Conservation (phyloP, 2,113 vertebrate genomes). For the Enhydra lutris region DNA sequence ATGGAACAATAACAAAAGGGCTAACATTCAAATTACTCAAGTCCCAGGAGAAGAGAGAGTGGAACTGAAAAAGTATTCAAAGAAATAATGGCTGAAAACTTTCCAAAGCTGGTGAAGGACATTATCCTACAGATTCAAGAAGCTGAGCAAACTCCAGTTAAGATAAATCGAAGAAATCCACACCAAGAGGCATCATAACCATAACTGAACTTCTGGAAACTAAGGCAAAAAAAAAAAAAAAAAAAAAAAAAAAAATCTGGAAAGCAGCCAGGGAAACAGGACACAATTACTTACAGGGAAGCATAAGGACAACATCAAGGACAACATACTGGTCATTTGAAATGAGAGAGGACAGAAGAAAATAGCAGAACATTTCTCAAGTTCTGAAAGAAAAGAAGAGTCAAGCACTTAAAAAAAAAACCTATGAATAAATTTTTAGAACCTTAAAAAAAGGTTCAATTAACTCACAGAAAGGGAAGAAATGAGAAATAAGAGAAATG, state of each 20-base stretch:
- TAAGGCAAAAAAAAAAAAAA: neutral
- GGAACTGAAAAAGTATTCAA: neutral
- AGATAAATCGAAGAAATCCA: neutral
- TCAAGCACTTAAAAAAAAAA: neutral
- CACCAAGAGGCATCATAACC: neutral
- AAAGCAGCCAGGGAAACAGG: neutral
- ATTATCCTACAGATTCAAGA: neutral
- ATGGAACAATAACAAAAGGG: neutral
- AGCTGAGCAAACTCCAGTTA: neutral
- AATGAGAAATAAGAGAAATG: neutral
- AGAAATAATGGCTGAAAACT: slow-evolving; percentile 14
- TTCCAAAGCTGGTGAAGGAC: neutral
- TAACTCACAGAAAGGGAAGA: neutral
- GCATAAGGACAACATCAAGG: neutral
- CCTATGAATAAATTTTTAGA: neutral
- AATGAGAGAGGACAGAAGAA: neutral
- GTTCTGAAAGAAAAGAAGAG: neutral
- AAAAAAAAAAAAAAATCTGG: neutral
- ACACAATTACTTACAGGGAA: neutral
- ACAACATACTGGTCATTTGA: neutral
- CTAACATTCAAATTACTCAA: neutral
- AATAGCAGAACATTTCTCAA: neutral
- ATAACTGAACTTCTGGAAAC: neutral
- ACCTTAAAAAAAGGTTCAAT: neutral
- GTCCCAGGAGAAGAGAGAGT: neutral